These are phyloP conservation scores for Tenthredo amoena DNA, from an alignment of 2,888 invertebrate species.

Conservation along the genomic window DNA sequence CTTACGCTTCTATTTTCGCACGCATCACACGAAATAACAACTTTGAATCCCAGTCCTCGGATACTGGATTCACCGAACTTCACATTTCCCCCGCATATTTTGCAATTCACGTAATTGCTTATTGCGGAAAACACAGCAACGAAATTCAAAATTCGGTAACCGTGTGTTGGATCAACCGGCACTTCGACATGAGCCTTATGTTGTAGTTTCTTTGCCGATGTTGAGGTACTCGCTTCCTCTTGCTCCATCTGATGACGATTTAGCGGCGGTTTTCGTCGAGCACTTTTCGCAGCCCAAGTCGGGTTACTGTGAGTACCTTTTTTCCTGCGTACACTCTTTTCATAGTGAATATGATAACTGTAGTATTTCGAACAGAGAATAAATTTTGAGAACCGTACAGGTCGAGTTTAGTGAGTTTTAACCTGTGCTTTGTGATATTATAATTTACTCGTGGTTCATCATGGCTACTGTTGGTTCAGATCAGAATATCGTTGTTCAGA, in stretches of 20 bases:
- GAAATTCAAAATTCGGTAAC: constrained; percentile 55
- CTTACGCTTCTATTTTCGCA: constrained; percentile 52
- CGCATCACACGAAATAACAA: constrained; percentile 52
- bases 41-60: constrained; percentile 57
- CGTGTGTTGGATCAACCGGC: constrained; percentile 54
- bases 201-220: constrained; percentile 56
- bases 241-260: constrained; percentile 16
- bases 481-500: no score
- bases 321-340: constrained; percentile 24
- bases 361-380: constrained; percentile 28
- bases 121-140: constrained; percentile 50
- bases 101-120: constrained; percentile 48
- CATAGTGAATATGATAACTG: neutral
- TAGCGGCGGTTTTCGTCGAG: constrained; percentile 19
- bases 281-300: constrained; percentile 22
- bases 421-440: no score
- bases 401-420: no score
- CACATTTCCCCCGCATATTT: constrained; percentile 52
- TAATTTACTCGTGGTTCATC: no score
- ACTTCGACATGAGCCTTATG: constrained; percentile 51
- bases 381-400: neutral
- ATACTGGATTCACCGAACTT: constrained; percentile 56
- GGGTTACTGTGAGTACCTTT: constrained; percentile 21
- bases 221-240: constrained; percentile 10
- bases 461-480: no score